Evolutionary conservation across 92 coral and sea anemone species (phyloP).

Genomic region (Phenganax marumi): DNA sequence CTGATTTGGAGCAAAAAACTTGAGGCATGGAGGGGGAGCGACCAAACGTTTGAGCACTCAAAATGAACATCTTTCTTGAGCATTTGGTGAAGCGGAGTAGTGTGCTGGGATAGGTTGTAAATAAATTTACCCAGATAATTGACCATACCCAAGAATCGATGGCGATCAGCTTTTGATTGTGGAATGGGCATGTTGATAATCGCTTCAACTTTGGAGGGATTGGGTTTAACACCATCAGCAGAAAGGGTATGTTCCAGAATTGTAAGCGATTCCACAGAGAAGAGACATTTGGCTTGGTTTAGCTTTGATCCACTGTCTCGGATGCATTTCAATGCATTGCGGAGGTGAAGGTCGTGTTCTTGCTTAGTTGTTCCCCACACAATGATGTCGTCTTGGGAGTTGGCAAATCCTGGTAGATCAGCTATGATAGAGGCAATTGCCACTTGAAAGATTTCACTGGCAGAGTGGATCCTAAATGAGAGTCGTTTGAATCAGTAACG

Average conservation of each 20-base stretch:
- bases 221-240: not conserved
- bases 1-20: not conserved
- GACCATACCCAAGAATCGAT: constrained; percentile 22
- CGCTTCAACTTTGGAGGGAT: not conserved
- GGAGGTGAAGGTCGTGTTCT: constrained; percentile 7
- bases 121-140: not conserved
- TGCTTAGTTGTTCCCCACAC: not conserved
- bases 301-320: constrained; percentile 16
- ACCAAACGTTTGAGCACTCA: not conserved
- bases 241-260: not conserved
- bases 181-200: not conserved
- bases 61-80: not conserved
- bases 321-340: not conserved
- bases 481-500: not conserved
- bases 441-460: not conserved
- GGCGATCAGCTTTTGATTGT: not conserved
- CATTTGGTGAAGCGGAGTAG: not conserved
- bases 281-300: not conserved
- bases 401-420: not conserved
- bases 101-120: not conserved
- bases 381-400: constrained; percentile 7
- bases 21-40: constrained; percentile 6
- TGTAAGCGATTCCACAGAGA: not conserved
- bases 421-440: not conserved
- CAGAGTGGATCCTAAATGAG: not conserved